Percentiles rank a stretch among this genome's conserved stretches.
These are phyloP conservation scores for Tor tambroides DNA, from an alignment of 2,113 vertebrate species.

Conservation along the genomic window DNA sequence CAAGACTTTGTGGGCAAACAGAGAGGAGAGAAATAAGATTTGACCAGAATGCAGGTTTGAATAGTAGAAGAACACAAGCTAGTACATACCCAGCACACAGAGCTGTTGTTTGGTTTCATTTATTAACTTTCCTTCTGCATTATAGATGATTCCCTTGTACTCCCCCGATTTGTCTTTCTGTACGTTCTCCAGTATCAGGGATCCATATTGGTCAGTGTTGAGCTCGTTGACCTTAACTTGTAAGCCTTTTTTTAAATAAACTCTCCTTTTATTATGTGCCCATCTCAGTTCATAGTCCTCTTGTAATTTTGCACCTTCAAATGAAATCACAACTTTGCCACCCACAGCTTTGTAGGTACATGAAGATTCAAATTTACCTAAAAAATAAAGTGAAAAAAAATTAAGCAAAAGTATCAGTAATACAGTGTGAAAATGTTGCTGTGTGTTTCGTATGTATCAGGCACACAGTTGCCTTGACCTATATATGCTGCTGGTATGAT, in stretches of 20 bases:
- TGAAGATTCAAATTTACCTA: background rate
- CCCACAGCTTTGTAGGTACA: background rate
- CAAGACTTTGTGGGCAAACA: background rate
- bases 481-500: background rate
- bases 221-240: fast-evolving
- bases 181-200: background rate
- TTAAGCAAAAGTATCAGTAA: too few species aligned
- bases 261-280: background rate
- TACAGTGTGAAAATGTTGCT: background rate
- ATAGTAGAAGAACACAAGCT: background rate
- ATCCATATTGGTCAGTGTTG: fast-evolving
- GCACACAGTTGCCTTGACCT: background rate
- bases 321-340: background rate
- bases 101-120: background rate
- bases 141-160: background rate
- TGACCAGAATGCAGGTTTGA: background rate
- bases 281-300: background rate
- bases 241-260: background rate
- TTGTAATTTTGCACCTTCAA: background rate
- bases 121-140: background rate
- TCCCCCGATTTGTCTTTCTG: background rate
- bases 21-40: background rate
- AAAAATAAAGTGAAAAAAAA: background rate
- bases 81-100: background rate
- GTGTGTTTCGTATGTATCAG: background rate